Conservation (phyloP, 2,113 vertebrate genomes). For the Naja naja region DNA sequence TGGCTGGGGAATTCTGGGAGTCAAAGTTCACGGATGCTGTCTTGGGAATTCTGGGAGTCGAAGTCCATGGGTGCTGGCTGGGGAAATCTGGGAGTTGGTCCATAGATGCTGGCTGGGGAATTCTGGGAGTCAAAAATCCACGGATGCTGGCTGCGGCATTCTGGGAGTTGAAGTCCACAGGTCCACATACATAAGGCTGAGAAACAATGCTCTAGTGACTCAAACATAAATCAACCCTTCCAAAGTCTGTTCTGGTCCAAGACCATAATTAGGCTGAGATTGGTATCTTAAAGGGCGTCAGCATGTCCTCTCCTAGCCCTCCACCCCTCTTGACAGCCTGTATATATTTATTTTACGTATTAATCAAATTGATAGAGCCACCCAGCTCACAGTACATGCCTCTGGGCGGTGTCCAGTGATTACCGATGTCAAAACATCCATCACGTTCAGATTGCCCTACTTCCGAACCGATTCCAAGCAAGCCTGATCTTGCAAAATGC, state of each 20-base stretch:
- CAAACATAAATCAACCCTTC: neutral
- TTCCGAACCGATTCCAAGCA: neutral
- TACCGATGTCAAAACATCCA: neutral
- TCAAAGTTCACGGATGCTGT: fast-evolving
- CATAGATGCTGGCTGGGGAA: too few species aligned
- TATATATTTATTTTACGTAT: neutral
- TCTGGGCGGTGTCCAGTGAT: neutral
- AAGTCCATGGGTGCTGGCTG: too few species aligned
- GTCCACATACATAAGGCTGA: neutral
- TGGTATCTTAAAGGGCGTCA: too few species aligned
- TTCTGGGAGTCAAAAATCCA: too few species aligned
- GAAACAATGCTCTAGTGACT: neutral
- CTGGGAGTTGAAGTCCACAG: too few species aligned
- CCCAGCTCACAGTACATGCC: neutral
- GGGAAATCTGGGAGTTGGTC: too few species aligned
- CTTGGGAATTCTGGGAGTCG: too few species aligned
- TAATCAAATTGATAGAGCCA: neutral
- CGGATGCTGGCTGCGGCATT: too few species aligned
- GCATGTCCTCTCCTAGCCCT: neutral
- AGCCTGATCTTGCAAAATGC: neutral
- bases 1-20: too few species aligned
- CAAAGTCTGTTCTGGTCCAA: neutral
- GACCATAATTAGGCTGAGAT: too few species aligned
- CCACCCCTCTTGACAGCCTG: neutral
- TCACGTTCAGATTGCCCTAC: neutral